Evolutionary conservation across 2,113 vertebrate genomes (phyloP), one percentile per base, ranked within the genome.

Genomic region (Sapajus apella): DNA sequence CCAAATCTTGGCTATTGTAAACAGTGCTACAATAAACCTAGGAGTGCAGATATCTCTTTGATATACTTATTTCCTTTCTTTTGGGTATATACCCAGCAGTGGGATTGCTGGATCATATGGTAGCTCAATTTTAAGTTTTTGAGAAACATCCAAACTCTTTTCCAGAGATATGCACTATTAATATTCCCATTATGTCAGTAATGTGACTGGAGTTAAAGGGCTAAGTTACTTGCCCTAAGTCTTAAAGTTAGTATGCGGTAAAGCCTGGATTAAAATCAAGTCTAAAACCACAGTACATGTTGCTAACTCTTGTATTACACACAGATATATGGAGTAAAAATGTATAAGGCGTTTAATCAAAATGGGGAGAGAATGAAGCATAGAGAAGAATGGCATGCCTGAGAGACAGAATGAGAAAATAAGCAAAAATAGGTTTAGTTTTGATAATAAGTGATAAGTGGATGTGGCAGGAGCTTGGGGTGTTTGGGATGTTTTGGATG

Each of bases 321-420:
- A 30, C 2, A 55, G 32, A 4, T 13, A 12, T 0, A 2, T 7
- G 2, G 1, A 3, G 0, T 1, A 0, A 52, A 52, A 72, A 50
- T 35, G 61, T 25, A 35, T 2, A 3, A 87, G 27, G 32, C 25
- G 1, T 8, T 66, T 52, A 32, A 2, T 43, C 1, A 10, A 25
- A 27, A 20, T 17, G 5, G 21, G 50, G 16, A 35, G 5, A 45
- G 16, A 5, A 21, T 5, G 3, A 30, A 83, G 18, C 30, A 2
- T 8, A 1, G 14, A n/a, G 27, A 37, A 27, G 66, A 56, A 27
- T 3, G 50, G 21, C 9, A 2, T 14, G 9, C 1, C 6, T 25
- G 12, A n/a, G 76, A 77, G 2, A 43, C 40, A 8, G 12, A 7
- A 23, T 7, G 13, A 14, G 43, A 35, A 21, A 40, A 72, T 3